A percentile compares a stretch with the other conserved stretches of the same genome.
phyloP scores from a whole-genome alignment of 1,140 invertebrate genomes.

The Zaprionus gabonicus region DNA sequence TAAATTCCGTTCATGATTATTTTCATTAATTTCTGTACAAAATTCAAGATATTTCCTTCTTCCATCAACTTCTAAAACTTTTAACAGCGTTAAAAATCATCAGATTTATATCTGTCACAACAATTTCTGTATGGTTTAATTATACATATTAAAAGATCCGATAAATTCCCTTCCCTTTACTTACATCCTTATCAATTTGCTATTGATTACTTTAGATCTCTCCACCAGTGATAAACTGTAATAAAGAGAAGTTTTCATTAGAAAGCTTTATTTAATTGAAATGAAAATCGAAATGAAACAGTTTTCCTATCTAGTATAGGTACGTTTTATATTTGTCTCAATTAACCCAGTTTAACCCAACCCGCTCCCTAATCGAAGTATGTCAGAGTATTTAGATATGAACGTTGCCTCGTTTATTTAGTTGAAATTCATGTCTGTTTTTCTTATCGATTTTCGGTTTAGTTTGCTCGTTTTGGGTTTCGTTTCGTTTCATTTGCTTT shows the following conservation, averaged over 20 bases:
- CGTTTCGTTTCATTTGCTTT: conserved; percentile 41
- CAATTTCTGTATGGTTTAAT: too few relatives aligned
- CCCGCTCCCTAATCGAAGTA: conserved; percentile 27
- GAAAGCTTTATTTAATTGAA: neutral
- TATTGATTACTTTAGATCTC: too few relatives aligned
- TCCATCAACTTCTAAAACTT: too few relatives aligned
- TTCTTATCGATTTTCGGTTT: conserved; percentile 76
- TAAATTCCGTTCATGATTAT: too few relatives aligned
- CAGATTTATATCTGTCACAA: too few relatives aligned
- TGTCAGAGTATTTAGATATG: conserved; percentile 47
- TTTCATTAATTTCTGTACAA: too few relatives aligned
- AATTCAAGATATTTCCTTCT: too few relatives aligned
- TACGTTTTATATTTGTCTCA: neutral
- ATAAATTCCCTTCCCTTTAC: too few relatives aligned
- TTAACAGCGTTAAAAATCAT: too few relatives aligned
- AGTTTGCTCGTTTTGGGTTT: conserved; percentile 52
- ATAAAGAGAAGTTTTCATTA: neutral
- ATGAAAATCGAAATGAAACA: neutral
- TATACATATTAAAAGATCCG: too few relatives aligned
- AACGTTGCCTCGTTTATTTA: conserved; percentile 19
- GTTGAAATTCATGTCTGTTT: conserved; percentile 51
- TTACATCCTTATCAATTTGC: too few relatives aligned
- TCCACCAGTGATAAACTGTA: too few relatives aligned
- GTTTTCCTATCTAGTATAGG: neutral
- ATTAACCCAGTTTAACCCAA: neutral